Evolutionary conservation across 1,140 invertebrate species (phyloP).

Genomic region (Caligus rogercresseyi): DNA sequence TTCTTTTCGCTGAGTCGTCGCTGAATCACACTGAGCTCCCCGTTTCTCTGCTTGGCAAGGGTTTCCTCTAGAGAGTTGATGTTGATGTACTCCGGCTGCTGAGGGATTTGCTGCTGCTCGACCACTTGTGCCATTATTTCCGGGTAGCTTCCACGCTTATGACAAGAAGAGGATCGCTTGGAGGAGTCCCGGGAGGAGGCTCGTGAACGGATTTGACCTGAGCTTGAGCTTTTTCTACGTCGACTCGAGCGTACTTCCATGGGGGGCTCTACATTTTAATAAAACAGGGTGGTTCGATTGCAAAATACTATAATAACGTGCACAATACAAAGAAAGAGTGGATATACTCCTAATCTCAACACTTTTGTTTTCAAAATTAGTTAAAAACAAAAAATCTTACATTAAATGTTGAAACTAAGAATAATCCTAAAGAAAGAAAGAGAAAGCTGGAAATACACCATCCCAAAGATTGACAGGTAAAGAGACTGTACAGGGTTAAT

Average conservation of each 20-base stretch:
- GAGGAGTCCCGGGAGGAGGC: not conserved
- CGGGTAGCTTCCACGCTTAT: not conserved
- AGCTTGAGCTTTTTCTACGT: not conserved
- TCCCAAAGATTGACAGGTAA: not conserved
- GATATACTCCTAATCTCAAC: not conserved
- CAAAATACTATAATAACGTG: not conserved
- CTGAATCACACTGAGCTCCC: constrained; percentile 1
- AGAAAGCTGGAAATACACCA: too few species aligned
- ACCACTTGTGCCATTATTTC: not conserved
- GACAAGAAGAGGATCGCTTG: not conserved
- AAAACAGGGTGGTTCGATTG: not conserved
- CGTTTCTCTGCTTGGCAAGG: not conserved
- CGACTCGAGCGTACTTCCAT: not conserved
- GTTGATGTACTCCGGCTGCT: constrained; percentile 19
- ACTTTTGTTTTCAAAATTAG: too few species aligned
- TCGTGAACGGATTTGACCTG: not conserved
- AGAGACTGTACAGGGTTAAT: not conserved
- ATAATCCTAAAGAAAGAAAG: not conserved
- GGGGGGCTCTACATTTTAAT: constrained; percentile 1
- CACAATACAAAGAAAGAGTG: too few species aligned
- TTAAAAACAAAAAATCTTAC: too few species aligned
- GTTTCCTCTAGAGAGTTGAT: constrained; percentile 8
- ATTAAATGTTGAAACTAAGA: not conserved
- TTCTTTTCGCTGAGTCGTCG: not conserved
- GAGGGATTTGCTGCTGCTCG: not conserved